These are phyloP conservation scores for Aethes cnicana DNA, from an alignment of 2,888 invertebrate species.

Conservation along the genomic window DNA sequence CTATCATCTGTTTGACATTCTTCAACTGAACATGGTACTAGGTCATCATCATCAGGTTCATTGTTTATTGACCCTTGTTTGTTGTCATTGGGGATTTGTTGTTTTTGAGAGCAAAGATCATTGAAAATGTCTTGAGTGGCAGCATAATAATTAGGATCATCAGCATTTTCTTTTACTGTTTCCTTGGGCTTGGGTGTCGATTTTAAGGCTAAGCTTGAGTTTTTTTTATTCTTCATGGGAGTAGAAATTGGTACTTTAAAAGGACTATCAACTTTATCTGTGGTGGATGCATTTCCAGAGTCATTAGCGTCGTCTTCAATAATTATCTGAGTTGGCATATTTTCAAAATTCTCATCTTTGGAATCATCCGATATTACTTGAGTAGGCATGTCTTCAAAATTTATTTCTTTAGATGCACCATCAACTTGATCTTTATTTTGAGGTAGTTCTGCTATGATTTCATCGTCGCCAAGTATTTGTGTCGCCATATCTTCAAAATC, in stretches of 20 bases:
- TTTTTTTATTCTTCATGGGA: slow-evolving; percentile 50
- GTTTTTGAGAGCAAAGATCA: slow-evolving; percentile 63
- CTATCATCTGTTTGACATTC: slow-evolving; percentile 39
- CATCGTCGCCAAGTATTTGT: slow-evolving; percentile 33
- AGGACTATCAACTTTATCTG: slow-evolving; percentile 45
- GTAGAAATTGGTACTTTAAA: slow-evolving; percentile 65
- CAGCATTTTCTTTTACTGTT: slow-evolving; percentile 26
- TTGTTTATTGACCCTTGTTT: slow-evolving; percentile 8
- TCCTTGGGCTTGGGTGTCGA: slow-evolving; percentile 14
- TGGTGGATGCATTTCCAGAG: slow-evolving; percentile 17
- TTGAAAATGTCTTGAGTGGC: slow-evolving; percentile 65
- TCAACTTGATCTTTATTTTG: slow-evolving; percentile 36
- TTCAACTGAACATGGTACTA: slow-evolving; percentile 48
- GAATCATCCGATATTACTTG: slow-evolving; percentile 46
- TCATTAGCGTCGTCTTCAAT: slow-evolving; percentile 36
- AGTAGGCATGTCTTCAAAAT: slow-evolving; percentile 53
- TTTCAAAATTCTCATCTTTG: slow-evolving; percentile 43
- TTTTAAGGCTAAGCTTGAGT: slow-evolving; percentile 34
- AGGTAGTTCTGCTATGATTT: slow-evolving; percentile 29
- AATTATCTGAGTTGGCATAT: slow-evolving; percentile 56
- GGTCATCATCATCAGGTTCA: slow-evolving; percentile 36
- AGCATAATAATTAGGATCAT: slow-evolving; percentile 58
- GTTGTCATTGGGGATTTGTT: slow-evolving; percentile 34
- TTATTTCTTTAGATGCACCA: slow-evolving; percentile 34
- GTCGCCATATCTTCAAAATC: slow-evolving; percentile 40